phyloP scores from a whole-genome alignment of 2,113 vertebrate genomes.

The Galeopterus variegatus region DNA sequence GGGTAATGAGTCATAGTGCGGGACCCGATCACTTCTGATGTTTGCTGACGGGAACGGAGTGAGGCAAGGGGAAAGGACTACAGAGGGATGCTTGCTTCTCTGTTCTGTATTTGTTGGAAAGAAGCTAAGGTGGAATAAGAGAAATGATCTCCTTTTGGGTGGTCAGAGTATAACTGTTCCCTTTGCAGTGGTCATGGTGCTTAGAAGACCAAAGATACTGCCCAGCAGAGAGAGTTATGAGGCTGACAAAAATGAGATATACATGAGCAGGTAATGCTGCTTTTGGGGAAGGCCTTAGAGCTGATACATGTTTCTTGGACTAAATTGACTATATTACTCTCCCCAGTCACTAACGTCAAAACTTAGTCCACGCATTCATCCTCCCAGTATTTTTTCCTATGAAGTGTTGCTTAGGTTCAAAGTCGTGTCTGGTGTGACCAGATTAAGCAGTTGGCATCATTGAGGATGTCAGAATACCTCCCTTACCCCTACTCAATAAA shows the following conservation, averaged over 20 bases:
- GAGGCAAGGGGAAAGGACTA: background rate
- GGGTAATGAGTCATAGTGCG: background rate
- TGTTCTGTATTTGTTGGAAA: constrained; percentile 27
- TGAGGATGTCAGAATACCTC: background rate
- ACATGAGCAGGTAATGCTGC: background rate
- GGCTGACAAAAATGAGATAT: background rate
- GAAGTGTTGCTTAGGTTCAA: constrained; percentile 36
- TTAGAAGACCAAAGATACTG: background rate
- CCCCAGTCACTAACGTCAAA: background rate
- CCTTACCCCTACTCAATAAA: background rate
- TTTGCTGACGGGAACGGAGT: constrained; percentile 28
- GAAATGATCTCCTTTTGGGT: background rate
- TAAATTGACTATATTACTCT: background rate
- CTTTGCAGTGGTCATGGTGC: background rate
- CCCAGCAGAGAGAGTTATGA: background rate
- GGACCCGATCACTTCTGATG: background rate
- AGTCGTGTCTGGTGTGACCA: background rate
- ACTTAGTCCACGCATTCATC: background rate
- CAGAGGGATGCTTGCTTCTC: background rate
- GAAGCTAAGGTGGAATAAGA: background rate
- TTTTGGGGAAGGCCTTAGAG: background rate
- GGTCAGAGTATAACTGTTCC: background rate
- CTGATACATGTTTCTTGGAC: background rate
- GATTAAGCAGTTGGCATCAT: background rate
- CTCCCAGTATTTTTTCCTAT: background rate